These are phyloP conservation scores for Xiphophorus couchianus DNA, from an alignment of 2,113 vertebrate genomes.

Conservation along the genomic window DNA sequence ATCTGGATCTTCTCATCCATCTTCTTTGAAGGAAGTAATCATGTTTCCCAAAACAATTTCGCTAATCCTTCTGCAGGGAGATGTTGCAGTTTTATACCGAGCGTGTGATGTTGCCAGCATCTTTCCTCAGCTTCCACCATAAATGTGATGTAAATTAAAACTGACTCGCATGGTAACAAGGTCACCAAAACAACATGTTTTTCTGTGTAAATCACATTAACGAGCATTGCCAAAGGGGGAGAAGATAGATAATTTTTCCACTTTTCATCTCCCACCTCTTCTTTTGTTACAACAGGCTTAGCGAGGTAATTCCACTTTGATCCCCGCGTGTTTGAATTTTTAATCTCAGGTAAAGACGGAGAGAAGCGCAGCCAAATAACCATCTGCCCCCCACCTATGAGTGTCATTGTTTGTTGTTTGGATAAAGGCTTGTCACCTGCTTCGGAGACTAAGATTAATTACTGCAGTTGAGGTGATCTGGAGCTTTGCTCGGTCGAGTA, in stretches of 20 bases:
- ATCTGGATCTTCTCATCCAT: not conserved
- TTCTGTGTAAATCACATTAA: slow-evolving; percentile 49
- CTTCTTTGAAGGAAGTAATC: not conserved
- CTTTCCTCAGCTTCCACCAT: slow-evolving; percentile 20
- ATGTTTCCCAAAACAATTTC: slow-evolving; percentile 18
- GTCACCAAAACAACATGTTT: slow-evolving; percentile 32
- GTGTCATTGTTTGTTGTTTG: slow-evolving; percentile 47
- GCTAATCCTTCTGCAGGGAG: slow-evolving; percentile 20
- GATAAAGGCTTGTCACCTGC: slow-evolving; percentile 50
- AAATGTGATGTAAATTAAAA: slow-evolving; percentile 37
- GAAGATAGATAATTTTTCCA: slow-evolving; percentile 36
- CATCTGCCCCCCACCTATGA: slow-evolving; percentile 28
- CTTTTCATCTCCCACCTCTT: slow-evolving; percentile 33
- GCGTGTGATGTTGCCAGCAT: slow-evolving; percentile 18
- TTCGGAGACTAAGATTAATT: slow-evolving; percentile 61
- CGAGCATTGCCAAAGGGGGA: slow-evolving; percentile 10
- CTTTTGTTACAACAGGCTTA: slow-evolving; percentile 53
- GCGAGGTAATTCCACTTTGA: slow-evolving; percentile 62
- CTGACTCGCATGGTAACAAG: slow-evolving; percentile 47
- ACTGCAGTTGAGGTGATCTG: slow-evolving; percentile 40
- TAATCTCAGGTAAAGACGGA: slow-evolving; percentile 61
- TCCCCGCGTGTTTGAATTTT: slow-evolving; percentile 48
- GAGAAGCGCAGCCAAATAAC: slow-evolving; percentile 41
- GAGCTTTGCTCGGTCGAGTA: slow-evolving; percentile 44
- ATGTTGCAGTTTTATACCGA: slow-evolving; percentile 1